Percentiles rank a stretch among this genome's conserved stretches.
Conservation (phyloP, 2,113 vertebrate genomes). For the Gallinago jamesoni region DNA sequence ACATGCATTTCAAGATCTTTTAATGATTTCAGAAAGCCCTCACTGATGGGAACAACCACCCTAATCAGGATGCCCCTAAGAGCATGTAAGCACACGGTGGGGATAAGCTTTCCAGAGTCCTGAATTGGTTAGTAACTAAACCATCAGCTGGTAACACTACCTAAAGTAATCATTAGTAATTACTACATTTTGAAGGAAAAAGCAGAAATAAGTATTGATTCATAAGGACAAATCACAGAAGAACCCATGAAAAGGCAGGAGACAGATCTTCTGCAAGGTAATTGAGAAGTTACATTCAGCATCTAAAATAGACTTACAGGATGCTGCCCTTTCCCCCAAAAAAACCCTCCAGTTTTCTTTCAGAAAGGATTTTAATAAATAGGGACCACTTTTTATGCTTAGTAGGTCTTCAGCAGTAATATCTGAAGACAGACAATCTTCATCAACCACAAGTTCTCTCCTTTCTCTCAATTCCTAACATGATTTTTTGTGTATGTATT, state of each 20-base stretch:
- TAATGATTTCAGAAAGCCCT: background rate
- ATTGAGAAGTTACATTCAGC: background rate
- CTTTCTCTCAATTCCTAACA: background rate
- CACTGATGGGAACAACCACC: background rate
- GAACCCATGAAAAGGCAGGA: background rate
- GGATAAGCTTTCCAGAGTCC: background rate
- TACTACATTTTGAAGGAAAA: background rate
- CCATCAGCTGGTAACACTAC: background rate
- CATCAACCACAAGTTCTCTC: background rate
- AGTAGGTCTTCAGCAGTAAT: background rate
- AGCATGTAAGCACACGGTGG: background rate
- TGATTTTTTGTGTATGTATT: background rate
- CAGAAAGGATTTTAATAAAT: background rate
- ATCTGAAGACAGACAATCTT: background rate
- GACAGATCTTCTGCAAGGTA: background rate
- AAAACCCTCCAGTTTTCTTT: background rate
- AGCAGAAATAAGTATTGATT: background rate
- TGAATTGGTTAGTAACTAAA: background rate
- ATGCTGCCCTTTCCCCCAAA: accelerated
- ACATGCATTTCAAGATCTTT: background rate
- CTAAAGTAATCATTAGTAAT: background rate
- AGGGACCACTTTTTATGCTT: background rate
- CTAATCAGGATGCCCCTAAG: background rate
- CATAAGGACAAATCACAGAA: background rate
- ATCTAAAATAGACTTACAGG: background rate